Evolutionary conservation across 2,797 vertebrate species (phyloP), one percentile per base, ranked within the genome.

Genomic region (Diglossa cyanea): DNA sequence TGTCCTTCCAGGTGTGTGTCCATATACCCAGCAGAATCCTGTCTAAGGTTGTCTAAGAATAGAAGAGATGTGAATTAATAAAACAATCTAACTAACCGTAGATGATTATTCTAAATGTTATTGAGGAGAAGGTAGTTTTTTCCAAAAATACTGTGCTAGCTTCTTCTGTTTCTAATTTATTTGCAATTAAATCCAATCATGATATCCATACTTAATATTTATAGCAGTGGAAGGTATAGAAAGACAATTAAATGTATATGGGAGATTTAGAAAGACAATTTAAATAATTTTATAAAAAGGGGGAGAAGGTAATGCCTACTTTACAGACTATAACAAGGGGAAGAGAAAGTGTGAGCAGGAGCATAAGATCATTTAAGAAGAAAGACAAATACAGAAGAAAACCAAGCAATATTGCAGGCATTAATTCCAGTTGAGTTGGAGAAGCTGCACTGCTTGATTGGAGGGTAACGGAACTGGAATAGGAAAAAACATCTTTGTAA

Each of bases 211-310:
- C 9, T 65, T 86, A 28, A 24, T 68, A 58, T 26, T 86, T 88
- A 75, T 7, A 53, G 12, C 21, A n/a, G 15, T 47, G 10, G 28
- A 51, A 51, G 28, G 50, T 51, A 19, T 12, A 51, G 17, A 51
- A 48, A 51, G 50, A 51, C 17, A 51, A 48, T 26, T 48, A 48
- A 51, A 53, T 30, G n/a, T 33, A 23, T 55, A 33, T 55, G 53
- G 53, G 13, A 55, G 20, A 14, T 55, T 60, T 31, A 15, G 33
- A 76, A 74, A 54, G 39, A 10, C 7, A n/a, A 9, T 53, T 18
- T 16, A 0, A 35, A 13, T 18, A 18, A 7, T 13, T 47, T 24
- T 1, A 0, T 7, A 28, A 28, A 19, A 28, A 8, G 5, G 10
- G 11, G 31, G 17, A 67, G 14, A 65, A 14, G 5, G 10, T 77